These are phyloP conservation scores for Leuciscus idus DNA, from an alignment of 2,113 vertebrate genomes.

Conservation along the genomic window DNA sequence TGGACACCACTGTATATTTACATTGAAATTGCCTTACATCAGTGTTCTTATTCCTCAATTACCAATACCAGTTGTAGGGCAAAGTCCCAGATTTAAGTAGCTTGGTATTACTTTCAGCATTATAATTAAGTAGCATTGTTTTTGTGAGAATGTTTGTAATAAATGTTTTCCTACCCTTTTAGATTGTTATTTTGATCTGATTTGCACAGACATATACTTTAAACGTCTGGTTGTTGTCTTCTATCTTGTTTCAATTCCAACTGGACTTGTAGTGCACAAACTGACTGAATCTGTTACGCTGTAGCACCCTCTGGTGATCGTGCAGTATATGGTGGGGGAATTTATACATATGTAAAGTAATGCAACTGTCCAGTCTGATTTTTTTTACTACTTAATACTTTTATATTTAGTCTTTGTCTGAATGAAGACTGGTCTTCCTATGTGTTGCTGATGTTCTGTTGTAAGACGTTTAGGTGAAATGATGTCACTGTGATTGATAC, in stretches of 20 bases:
- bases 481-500: background rate
- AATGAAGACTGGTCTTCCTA: background rate
- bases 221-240: background rate
- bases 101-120: background rate
- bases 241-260: background rate
- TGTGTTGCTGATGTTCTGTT: background rate
- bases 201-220: background rate
- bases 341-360: too few relatives aligned
- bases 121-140: conserved; percentile 11
- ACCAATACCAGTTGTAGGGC: background rate
- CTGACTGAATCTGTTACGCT: background rate
- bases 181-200: background rate
- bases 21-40: background rate
- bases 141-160: background rate
- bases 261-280: background rate
- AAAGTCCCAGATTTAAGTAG: background rate
- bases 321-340: background rate
- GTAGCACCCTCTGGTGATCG: conserved; percentile 10
- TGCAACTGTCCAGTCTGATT: background rate
- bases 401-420: background rate
- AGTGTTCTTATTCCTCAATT: background rate
- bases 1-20: background rate
- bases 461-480: background rate
- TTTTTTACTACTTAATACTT: background rate
- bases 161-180: background rate